These are phyloP conservation scores for Vespertilio murinus DNA, from an alignment of 2,797 vertebrate genomes.

Conservation along the genomic window DNA sequence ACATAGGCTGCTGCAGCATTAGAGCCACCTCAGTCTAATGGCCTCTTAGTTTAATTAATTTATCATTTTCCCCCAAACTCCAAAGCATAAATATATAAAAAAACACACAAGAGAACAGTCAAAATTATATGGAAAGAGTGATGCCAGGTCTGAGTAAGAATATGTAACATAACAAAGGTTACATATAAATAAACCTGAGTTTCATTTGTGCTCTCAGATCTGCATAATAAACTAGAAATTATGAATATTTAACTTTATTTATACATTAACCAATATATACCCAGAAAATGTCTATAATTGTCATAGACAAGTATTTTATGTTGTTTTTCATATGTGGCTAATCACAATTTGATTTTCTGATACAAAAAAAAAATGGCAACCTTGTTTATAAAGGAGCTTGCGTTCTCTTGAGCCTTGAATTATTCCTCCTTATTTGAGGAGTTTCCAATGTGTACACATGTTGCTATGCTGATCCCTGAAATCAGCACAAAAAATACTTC, in stretches of 20 bases:
- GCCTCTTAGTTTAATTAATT: neutral
- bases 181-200: no score
- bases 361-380: neutral
- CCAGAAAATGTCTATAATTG: neutral
- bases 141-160: neutral
- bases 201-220: neutral
- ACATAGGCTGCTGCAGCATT: neutral
- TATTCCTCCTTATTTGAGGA: neutral
- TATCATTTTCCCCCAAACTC: neutral
- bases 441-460: neutral
- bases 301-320: neutral
- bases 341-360: neutral
- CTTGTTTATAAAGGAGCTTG: neutral
- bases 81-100: neutral
- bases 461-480: neutral
- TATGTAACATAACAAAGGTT: no score
- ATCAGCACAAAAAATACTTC: neutral
- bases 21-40: neutral
- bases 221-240: neutral
- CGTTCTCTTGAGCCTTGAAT: neutral
- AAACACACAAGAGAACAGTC: neutral
- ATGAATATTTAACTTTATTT: neutral
- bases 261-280: neutral
- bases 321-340: neutral
- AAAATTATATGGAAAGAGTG: neutral